Evolutionary conservation across 2,888 invertebrate genomes (phyloP), one percentile per base, ranked within the genome.

Genomic region (Stegophylla sp.): DNA sequence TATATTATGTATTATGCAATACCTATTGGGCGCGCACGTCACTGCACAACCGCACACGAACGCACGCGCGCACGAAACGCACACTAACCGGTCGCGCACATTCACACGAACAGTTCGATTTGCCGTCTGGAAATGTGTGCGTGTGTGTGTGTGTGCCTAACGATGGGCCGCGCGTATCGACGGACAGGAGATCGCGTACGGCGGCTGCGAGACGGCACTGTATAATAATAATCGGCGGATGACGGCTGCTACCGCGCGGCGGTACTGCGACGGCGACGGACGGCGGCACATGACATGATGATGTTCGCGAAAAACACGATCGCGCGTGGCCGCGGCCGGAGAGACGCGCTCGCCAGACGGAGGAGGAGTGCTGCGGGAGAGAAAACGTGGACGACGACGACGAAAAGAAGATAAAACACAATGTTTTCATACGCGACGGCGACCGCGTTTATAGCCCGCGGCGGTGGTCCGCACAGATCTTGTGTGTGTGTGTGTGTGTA

Each of bases 261-360:
- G 75, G 64, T 15, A 69, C 69, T 69, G 53, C 63, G 10, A n/a
- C n/a, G n/a, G n/a, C n/a, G n/a, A 43, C 74, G 34, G 74, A 48
- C 74, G 23, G 15, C 28, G 48, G 74, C 63, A 63, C 74, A 63
- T 77, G 56, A 77, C 77, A 67, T 34, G 77, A 67, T 34, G 77
- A 26, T 76, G 26, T 66, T 76, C 53, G 64, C 76, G 76, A 61
- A 26, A 71, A 26, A 72, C 26, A 43, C n/a, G 34, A 59, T 41
- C 17, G 73, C 73, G 72, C 72, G 59, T 26, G 41, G 26, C 72
- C n/a, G n/a, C n/a, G n/a, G n/a, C 41, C 34, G 7, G 48, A 67
- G 51, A 67, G 69, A 20, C 64, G 20, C 64, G 5, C n/a, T n/a
- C 17, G 45, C 15, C 17, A n/a, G n/a, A 15, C 13, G 17, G 48